A percentile compares a stretch with the other conserved stretches of the same genome.
These are phyloP conservation scores for Petrocephalus sullivani DNA, from an alignment of 2,797 vertebrate species.

Conservation along the genomic window DNA sequence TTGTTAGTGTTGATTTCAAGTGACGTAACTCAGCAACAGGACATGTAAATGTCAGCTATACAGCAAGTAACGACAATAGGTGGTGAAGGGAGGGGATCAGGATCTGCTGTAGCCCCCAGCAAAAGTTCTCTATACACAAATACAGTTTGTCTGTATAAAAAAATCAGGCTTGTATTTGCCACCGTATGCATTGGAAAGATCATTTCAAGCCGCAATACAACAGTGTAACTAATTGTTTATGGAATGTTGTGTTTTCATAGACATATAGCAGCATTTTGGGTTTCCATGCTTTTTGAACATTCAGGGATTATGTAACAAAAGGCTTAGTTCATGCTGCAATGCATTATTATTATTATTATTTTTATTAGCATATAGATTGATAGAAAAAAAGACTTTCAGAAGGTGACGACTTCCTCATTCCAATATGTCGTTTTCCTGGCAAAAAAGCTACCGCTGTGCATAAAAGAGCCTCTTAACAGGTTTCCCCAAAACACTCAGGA, in stretches of 20 bases:
- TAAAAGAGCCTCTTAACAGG: slow-evolving; percentile 24
- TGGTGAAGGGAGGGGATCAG: not conserved
- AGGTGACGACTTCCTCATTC: slow-evolving; percentile 17
- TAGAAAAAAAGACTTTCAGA: not conserved
- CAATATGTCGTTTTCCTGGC: not conserved
- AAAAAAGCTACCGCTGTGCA: slow-evolving; percentile 15
- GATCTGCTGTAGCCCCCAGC: not conserved
- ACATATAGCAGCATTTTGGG: not conserved
- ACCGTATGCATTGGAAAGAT: not conserved
- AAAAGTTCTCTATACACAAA: not conserved
- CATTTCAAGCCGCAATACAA: not conserved
- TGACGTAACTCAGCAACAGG: not conserved
- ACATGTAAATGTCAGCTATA: not conserved
- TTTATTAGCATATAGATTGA: not conserved
- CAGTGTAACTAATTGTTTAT: not conserved
- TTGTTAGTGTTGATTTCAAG: not conserved
- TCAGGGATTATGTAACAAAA: not conserved
- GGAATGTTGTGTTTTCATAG: slow-evolving; percentile 3
- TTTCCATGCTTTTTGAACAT: not conserved
- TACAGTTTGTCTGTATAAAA: not conserved
- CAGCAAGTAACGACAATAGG: not conserved
- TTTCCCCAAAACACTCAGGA: slow-evolving; percentile 21
- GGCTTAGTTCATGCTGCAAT: not conserved
- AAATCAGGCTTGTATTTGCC: not conserved
- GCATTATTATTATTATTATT: not conserved